Base-by-base conservation (phyloP, 2,888 invertebrate genomes). In the Pristionchus maxplancki region DNA sequence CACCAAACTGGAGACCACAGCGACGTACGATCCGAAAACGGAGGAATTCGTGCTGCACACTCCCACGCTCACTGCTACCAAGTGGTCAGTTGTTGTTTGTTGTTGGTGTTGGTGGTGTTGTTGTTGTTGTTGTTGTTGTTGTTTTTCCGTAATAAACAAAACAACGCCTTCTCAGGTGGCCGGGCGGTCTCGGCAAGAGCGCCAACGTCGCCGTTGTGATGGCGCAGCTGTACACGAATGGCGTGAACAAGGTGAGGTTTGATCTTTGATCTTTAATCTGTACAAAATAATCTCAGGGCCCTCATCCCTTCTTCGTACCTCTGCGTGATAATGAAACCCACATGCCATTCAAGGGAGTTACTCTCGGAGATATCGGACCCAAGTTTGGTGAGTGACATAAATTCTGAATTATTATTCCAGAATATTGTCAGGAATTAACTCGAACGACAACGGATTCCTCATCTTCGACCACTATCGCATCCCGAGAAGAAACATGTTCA, bases 271-370 rank as follows among this genome's bases (percentile, higher is more conserved):
- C 71, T 34, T 24, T 37, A 15, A 71, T 34, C 24, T 44, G 44
- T 44, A 9, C 44, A 44, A 9, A 6, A 8, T 58, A 9, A 58
- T 3, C 13, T 67, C 74, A 87, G 95, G 98, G 98, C 40, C 96
- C 98, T 92, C 98, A 98, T 95, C 97, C 97, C 0, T 98, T 98
- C 95, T 96, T 98, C 91, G 97, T 98, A 0, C 98, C 97, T 94
- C 95, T 98, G 11, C 96, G 87, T 84, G 97, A 97, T 94, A 96
- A 97, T 94, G 97, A 97, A n/a, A 97, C 97, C 0, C 98, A 98
- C 94, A 96, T 96, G 95, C 97, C 98, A 0, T 94, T 98, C 92
- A 89, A 88, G 48, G 96, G 96, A 74, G 97, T 98, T 90, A 97
- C 97, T 95, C 96, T 98, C 87, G 98, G 98, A 6, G 98, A 98